Evolutionary conservation across 2,113 vertebrate genomes (phyloP), one percentile per base, ranked within the genome.

Genomic region (Seriola rivoliana): DNA sequence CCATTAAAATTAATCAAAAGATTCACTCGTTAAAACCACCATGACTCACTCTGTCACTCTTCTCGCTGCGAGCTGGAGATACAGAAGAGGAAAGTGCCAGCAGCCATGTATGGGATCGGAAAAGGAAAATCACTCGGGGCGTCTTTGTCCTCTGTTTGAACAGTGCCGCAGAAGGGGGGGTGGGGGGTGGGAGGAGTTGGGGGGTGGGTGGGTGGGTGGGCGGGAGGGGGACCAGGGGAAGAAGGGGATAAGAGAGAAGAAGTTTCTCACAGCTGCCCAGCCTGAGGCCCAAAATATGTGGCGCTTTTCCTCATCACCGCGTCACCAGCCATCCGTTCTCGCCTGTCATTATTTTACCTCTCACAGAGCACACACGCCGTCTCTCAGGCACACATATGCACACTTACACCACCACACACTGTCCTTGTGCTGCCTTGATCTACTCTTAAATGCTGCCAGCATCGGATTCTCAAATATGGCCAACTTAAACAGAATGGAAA

Each of bases 1-100:
- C 79, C 87, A 92, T 93, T 93, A 89, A 91, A 93, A 94, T 90
- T 79, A 90, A 91, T 93, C 87, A 92, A 93, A 93, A 91, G 93
- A 88, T 78, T 58, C 68, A 74, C 82, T 84, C 25, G 68, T 91
- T 91, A 85, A 86, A 90, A 85, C 55, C 80, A 34, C 81, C 68
- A 46, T 89, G 85, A 90, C 80, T 90, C 90, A 90, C 70, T 88
- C 82, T 36, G 50, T 84, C 79, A 78, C 77, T 79, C 50, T 32
- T 80, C 76, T 80, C 1, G 63, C 86, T 81, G 79, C 3, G 29
- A 90, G 84, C 86, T 82, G 21, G 67, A 86, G 89, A 91, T 84
- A 79, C 85, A 89, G 88, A 82, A 75, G 86, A 80, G 81, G 83
- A 90, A 88, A 91, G 83, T 4, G 77, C 85, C 81, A 62, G 79